Conservation (phyloP, 2,797 vertebrate genomes). For the Lithobates pipiens region DNA sequence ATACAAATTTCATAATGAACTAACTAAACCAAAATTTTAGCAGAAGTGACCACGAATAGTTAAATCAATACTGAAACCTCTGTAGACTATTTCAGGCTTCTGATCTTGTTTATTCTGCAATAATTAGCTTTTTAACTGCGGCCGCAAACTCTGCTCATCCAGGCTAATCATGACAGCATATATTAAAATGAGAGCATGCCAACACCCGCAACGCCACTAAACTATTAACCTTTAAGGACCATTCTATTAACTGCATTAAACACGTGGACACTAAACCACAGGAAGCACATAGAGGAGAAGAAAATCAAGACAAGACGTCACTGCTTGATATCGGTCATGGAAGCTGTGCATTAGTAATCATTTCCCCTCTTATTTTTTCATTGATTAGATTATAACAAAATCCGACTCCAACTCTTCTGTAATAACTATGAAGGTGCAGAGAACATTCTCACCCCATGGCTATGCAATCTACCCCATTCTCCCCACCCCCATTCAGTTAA, state of each 20-base stretch:
- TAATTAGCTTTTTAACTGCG: constrained; percentile 41
- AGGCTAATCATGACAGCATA: constrained; percentile 15
- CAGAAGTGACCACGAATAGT: constrained; percentile 11
- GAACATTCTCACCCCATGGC: no score
- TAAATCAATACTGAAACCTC: constrained; percentile 43
- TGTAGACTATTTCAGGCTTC: constrained; percentile 8
- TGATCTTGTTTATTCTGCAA: constrained; percentile 13
- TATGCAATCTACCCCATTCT: no score
- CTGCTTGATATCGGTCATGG: neutral
- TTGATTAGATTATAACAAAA: neutral
- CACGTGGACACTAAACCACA: neutral
- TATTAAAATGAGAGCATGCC: neutral
- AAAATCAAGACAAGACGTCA: neutral
- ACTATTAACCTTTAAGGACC: constrained; percentile 39
- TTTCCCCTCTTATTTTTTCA: neutral
- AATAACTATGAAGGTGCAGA: no score
- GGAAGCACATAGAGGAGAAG: neutral
- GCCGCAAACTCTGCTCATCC: constrained; percentile 16
- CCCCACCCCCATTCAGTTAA: no score
- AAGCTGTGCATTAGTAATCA: neutral
- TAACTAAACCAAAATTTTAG: constrained; percentile 6
- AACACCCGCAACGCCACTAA: constrained; percentile 13
- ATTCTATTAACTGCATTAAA: constrained; percentile 9
- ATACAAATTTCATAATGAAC: neutral
- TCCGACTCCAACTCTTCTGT: no score